Evolutionary conservation across 1,140 invertebrate species (phyloP), one percentile per base, ranked within the genome.

Genomic region (Eumaeus atala): DNA sequence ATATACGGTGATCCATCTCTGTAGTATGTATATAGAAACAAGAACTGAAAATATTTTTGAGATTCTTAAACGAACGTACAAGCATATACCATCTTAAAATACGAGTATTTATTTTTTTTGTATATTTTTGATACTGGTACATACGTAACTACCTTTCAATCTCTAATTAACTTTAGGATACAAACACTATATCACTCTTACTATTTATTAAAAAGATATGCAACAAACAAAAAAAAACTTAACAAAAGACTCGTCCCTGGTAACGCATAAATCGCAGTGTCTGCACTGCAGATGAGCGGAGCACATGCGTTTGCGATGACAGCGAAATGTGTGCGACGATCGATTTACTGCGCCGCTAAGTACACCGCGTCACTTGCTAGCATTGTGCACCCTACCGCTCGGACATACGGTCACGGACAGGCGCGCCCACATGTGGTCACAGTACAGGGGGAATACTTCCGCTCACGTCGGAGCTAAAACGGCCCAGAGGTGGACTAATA

Each of bases 291-390:
- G 58, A 67, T 56, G 61, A 58, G 54, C 35, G 53, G 60, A 66
- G 67, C 67, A 66, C 61, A 55, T 64, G 68, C 71, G 73, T 57
- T 47, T 59, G 66, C 63, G 75, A 61, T 70, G 78, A 82, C 72
- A 78, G 68, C 68, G 65, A 74, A 74, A 79, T 71, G 76, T 58
- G 60, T 61, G 51, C 69, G 72, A 58, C 64, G 77, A 79, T 56
- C 69, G 77, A 79, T 79, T 79, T 77, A 81, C 67, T 61, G 52
- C 56, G 9, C 12, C 9, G 33, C 21, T 18, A 18, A 50, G 48
- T 33, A 11, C 21, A 42, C 10, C 35, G 40, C 47, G 21, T 28
- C 40, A 44, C 16, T 11, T 16, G 14, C 21, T 0, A 33, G 37
- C 36, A 57, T 55, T 58, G 37, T 54, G 14, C 52, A 60, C 55